Conservation (phyloP, 2,888 invertebrate species). For the Eupithecia dodoneata region DNA sequence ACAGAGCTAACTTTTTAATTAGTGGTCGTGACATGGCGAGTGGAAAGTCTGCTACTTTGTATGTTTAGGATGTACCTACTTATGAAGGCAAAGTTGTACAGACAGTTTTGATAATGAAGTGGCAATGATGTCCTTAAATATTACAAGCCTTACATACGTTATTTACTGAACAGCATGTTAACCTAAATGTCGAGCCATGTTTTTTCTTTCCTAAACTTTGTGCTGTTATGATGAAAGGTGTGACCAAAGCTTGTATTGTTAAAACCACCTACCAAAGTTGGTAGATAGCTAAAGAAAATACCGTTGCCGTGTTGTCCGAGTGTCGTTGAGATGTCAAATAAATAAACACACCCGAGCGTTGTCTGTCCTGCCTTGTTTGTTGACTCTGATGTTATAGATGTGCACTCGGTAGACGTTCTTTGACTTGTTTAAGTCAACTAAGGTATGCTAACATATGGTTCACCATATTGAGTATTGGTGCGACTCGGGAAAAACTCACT, state of each 20-base stretch:
- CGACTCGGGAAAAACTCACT: background rate
- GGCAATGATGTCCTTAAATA: background rate
- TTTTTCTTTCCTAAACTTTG: background rate
- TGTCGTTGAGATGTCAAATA: conserved; percentile 32
- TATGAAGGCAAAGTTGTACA: background rate
- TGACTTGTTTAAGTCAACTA: conserved; percentile 16
- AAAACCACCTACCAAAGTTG: background rate
- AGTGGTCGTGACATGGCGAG: conserved; percentile 35
- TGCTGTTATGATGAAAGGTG: background rate
- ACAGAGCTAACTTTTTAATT: conserved; percentile 47
- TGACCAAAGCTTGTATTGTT: background rate
- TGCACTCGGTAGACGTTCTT: conserved; percentile 28
- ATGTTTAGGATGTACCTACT: conserved; percentile 6
- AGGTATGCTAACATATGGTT: conserved; percentile 10
- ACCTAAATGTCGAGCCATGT: background rate
- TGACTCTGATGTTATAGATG: conserved; percentile 33
- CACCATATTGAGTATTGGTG: background rate
- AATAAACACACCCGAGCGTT: conserved; percentile 27
- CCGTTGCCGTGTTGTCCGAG: conserved; percentile 25
- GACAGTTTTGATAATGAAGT: background rate
- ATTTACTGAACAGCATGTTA: background rate
- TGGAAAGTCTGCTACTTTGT: conserved; percentile 8
- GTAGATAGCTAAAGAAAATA: conserved; percentile 7
- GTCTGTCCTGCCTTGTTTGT: conserved; percentile 32
- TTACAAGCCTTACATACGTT: background rate